Percentiles rank a stretch among this genome's conserved stretches.
Evolutionary conservation across 2,113 vertebrate species (phyloP).

Genomic region (Tachysurus fulvidraco): DNA sequence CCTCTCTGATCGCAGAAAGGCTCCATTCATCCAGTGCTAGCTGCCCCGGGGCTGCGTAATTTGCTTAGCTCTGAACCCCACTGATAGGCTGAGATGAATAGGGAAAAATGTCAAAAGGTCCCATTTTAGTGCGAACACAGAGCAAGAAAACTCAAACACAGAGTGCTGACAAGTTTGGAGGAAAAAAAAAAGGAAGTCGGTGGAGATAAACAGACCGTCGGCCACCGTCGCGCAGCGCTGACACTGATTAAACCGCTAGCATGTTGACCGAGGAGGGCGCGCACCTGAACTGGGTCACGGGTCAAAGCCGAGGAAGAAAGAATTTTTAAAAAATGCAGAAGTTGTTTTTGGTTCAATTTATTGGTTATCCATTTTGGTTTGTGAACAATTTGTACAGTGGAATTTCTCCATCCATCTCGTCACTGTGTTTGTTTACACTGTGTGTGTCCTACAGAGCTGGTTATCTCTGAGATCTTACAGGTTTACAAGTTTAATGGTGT

Average conservation of each 20-base stretch:
- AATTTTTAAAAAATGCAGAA: neutral
- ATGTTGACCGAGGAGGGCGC: slow-evolving; percentile 47
- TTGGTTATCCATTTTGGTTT: neutral
- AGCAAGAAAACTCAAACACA: slow-evolving; percentile 17
- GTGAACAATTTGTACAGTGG: neutral
- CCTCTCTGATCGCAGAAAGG: slow-evolving; percentile 80
- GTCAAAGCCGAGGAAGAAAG: slow-evolving; percentile 22
- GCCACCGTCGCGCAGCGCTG: slow-evolving; percentile 41
- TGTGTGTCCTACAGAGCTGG: neutral
- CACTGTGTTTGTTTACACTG: neutral
- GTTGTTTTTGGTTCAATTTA: neutral
- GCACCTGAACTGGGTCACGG: slow-evolving; percentile 35
- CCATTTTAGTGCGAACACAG: slow-evolving; percentile 21
- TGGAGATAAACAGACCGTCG: slow-evolving; percentile 39
- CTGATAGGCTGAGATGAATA: slow-evolving; percentile 81
- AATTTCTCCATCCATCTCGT: neutral
- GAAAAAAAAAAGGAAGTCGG: neutral
- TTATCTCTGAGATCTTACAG: neutral
- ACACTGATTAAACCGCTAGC: slow-evolving; percentile 46
- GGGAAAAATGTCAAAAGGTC: slow-evolving; percentile 69
- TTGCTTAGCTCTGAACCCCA: slow-evolving; percentile 84
- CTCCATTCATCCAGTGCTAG: slow-evolving; percentile 84
- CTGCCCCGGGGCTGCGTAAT: slow-evolving; percentile 81
- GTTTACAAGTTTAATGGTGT: neutral
- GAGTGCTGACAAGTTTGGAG: neutral